Conservation (phyloP, 2,888 invertebrate genomes). For the Asteroscopus sphinx region DNA sequence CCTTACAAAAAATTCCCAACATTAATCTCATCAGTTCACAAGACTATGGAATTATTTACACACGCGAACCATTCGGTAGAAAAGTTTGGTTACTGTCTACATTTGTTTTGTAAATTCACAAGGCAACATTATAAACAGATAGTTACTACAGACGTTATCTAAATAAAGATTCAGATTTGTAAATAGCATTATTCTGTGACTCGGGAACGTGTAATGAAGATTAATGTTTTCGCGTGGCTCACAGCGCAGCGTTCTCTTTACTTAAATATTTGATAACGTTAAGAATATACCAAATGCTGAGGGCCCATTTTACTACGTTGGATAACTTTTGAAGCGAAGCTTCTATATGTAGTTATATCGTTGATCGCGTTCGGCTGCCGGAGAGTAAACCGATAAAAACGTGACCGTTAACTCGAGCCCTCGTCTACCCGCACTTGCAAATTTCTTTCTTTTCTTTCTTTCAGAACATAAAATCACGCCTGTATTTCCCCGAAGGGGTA, state of each 20-base stretch:
- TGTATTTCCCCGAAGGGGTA: too few relatives aligned
- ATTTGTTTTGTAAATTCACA: slow-evolving; percentile 20
- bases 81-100: slow-evolving; percentile 33
- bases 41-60: slow-evolving; percentile 17
- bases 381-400: too few relatives aligned
- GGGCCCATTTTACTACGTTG: too few relatives aligned
- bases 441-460: too few relatives aligned
- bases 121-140: slow-evolving; percentile 21
- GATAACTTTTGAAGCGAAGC: too few relatives aligned
- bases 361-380: too few relatives aligned
- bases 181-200: slow-evolving; percentile 37
- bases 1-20: slow-evolving; percentile 8
- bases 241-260: neutral
- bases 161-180: slow-evolving; percentile 43
- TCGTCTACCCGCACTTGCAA: too few relatives aligned
- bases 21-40: slow-evolving; percentile 1
- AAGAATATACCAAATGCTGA: too few relatives aligned
- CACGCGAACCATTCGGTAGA: slow-evolving; percentile 12
- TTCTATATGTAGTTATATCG: too few relatives aligned
- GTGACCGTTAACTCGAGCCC: too few relatives aligned
- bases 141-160: slow-evolving; percentile 25
- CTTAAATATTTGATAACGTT: neutral
- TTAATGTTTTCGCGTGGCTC: slow-evolving; percentile 14
- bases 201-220: slow-evolving; percentile 33
- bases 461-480: too few relatives aligned